Base-by-base conservation (phyloP, 1,140 invertebrate genomes). In the Chironomus tepperi region DNA sequence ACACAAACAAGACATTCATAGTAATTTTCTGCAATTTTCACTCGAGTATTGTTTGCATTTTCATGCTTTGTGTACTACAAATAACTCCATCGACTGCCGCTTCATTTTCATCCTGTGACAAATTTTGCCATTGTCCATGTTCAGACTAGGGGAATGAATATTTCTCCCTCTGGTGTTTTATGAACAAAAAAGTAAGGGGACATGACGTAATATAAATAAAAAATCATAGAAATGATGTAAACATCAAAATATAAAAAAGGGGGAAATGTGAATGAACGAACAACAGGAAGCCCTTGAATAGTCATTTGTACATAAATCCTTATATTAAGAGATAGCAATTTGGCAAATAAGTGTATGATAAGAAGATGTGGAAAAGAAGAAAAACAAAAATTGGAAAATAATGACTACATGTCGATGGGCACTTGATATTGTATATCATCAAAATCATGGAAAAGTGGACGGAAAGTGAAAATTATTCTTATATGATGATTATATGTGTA, bases 281-380 rank as follows among this genome's bases (percentile, higher is more conserved):
- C 10, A n/a, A 57, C 10, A 57, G 47, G 47, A 57, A 10, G 10
- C 7, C 47, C n/a, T n/a, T 57, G 47, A 57, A 57, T 18, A 70
- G 65, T 70, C 65, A 70, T 70, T 70, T 70, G 65, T 70, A 70
- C n/a, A 70, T 70, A 70, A 70, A 70, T 19, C 65, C 65, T 19
- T 10, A 70, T 19, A 16, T 21, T 18, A 70, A 70, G 24, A 34
- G 24, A 34, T 34, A 34, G 24, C 24, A 34, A 34, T 34, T 34
- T 34, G 5, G 24, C 24, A 34, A 34, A 34, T 34, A 34, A 34
- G 24, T 34, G 24, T 2, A 57, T 57, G 47, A 34, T 34, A 34
- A 34, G 24, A 57, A 57, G 47, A 57, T n/a, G 12, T 15, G 47
- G 47, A n/a, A n/a, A n/a, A n/a, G 24, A 34, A 34, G 47, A 57